Evolutionary conservation across 2,888 invertebrate species (phyloP), one percentile per base, ranked within the genome.

Genomic region (Volucella zonaria): DNA sequence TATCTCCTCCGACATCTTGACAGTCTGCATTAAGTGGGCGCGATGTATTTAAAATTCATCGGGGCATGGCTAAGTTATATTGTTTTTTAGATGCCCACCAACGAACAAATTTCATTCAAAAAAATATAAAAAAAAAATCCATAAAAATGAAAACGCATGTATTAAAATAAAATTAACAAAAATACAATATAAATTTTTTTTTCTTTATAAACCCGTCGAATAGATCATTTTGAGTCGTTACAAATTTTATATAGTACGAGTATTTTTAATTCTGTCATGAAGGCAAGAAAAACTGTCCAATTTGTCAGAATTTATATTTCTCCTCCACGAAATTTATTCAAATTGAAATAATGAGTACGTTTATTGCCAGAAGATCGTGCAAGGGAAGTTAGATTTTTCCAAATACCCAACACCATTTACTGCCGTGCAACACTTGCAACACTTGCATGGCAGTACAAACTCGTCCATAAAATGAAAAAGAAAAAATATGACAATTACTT

Each of bases 21-120:
- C 58, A 59, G 18, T 6, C 38, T 59, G 40, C 14, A 31, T 56
- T 47, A 40, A 15, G 64, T 64, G 54, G 64, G 64, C 6, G 31
- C 54, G 62, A 40, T 38, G 18, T 64, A 54, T 31, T 45, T 73
- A 18, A 73, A 54, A 40, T 62, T 56, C 14, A 18, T 64, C 23
- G 47, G 11, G 49, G n/a, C 74, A 56, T 49, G 15, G 18, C 14
- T 42, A 15, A 38, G 38, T 11, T 1, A 6, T 6, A 31, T 6
- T 31, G 1, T 23, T 23, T 31, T 31, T 31, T 31, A 31, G 6
- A 11, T 1, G 11, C 58, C 14, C n/a, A 40, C 38, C 10, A n/a
- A 45, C 2, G 45, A 12, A 45, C 38, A 52, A 42, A 31, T 45
- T 56, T 1, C 15, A 14, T n/a, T 42, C 43, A 51, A 52, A 31